These are phyloP conservation scores for Pseudomugil tenellus DNA, from an alignment of 2,797 vertebrate genomes.

Conservation along the genomic window DNA sequence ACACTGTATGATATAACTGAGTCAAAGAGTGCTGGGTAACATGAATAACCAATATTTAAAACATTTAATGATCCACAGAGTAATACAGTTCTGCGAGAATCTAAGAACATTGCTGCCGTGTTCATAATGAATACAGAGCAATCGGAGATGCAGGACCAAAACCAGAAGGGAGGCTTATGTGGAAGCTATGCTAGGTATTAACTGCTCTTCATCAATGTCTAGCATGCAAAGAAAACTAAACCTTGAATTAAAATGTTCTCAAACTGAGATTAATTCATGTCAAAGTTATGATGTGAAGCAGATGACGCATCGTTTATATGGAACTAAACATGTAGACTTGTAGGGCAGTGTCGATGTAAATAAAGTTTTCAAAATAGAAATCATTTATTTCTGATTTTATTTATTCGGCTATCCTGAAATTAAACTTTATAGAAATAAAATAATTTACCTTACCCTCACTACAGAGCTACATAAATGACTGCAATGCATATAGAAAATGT, in stretches of 20 bases:
- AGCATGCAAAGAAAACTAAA: neutral
- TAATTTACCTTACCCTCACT: neutral
- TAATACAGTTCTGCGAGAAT: conserved; percentile 14
- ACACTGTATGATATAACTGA: neutral
- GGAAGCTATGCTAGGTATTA: neutral
- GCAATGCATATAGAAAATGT: conserved; percentile 1
- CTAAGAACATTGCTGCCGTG: neutral
- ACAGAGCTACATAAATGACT: neutral
- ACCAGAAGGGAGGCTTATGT: neutral
- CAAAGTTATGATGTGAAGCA: neutral
- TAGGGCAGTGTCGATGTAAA: conserved; percentile 2
- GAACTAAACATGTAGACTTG: neutral
- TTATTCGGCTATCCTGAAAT: conserved; percentile 13
- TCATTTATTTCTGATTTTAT: conserved; percentile 6
- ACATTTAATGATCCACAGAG: conserved; percentile 1
- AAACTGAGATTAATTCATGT: neutral
- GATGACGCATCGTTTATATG: neutral
- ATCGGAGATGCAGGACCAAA: neutral
- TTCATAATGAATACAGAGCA: conserved; percentile 13
- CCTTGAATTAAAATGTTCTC: neutral
- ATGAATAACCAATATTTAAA: conserved; percentile 1
- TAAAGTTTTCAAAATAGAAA: conserved; percentile 11
- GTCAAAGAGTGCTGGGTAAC: neutral
- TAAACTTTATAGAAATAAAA: neutral
- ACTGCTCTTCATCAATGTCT: neutral